phyloP scores from a whole-genome alignment of 1,140 invertebrate species.

The Gryon sp. region DNA sequence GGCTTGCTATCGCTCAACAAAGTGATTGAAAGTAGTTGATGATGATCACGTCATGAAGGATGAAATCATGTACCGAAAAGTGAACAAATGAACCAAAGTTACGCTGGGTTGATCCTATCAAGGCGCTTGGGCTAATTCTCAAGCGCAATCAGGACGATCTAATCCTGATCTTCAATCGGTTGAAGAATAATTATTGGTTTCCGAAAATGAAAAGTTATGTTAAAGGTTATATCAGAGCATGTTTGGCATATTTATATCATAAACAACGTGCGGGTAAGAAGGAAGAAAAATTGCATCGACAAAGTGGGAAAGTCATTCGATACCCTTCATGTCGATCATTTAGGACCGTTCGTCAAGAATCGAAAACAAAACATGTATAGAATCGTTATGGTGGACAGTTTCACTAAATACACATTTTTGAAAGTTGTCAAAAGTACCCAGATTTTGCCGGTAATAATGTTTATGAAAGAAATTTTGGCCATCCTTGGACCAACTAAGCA shows the following conservation, averaged over 20 bases:
- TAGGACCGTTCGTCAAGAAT: slow-evolving; percentile 64
- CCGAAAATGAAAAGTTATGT: slow-evolving; percentile 59
- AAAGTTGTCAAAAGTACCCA: slow-evolving; percentile 63
- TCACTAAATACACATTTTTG: slow-evolving; percentile 67
- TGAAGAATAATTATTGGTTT: slow-evolving; percentile 65
- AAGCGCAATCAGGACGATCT: slow-evolving; percentile 69
- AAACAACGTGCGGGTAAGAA: slow-evolving; percentile 28
- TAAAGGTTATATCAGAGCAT: slow-evolving; percentile 49
- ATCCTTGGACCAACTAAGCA: slow-evolving; percentile 61
- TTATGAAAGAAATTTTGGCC: slow-evolving; percentile 24
- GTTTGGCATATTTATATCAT: slow-evolving; percentile 54
- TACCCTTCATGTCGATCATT: slow-evolving; percentile 69
- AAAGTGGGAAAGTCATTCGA: slow-evolving; percentile 63
- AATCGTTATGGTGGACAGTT: slow-evolving; percentile 58
- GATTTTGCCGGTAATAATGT: slow-evolving; percentile 16
- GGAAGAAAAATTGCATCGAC: slow-evolving; percentile 43
- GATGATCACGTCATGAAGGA: too few species aligned
- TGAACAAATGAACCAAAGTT: slow-evolving; percentile 6
- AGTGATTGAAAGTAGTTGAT: too few species aligned
- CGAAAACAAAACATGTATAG: slow-evolving; percentile 29
- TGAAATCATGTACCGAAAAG: too few species aligned
- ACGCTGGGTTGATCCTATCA: slow-evolving; percentile 18
- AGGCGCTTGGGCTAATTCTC: slow-evolving; percentile 57
- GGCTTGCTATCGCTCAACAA: slow-evolving; percentile 25
- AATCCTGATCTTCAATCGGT: too few species aligned